Evolutionary conservation across 2,888 invertebrate genomes (phyloP).

Genomic region (Terebella lapidaria): DNA sequence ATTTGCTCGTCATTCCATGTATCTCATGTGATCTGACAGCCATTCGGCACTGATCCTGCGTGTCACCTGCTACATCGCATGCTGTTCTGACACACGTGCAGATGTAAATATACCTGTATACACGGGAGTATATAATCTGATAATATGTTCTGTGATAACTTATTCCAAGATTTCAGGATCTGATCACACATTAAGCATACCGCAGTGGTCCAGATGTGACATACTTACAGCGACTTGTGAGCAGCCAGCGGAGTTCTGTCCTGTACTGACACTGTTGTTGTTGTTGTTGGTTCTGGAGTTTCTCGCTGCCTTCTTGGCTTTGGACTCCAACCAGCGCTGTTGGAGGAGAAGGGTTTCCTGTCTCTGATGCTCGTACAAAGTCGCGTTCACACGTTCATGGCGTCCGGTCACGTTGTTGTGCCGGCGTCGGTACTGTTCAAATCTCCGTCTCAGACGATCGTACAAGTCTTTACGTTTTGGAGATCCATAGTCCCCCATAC

Average conservation of each 20-base stretch:
- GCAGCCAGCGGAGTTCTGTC: neutral
- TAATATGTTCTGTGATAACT: no score
- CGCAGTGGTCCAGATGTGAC: no score
- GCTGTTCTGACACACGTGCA: neutral
- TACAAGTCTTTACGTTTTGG: constrained; percentile 66
- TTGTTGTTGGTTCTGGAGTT: neutral
- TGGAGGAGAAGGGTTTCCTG: constrained; percentile 82
- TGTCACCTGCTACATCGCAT: no score
- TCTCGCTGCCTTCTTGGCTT: constrained; percentile 57
- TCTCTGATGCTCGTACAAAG: constrained; percentile 78
- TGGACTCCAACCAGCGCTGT: constrained; percentile 84
- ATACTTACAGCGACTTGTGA: neutral
- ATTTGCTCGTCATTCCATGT: no score
- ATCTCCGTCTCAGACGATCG: constrained; percentile 75
- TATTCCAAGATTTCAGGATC: no score
- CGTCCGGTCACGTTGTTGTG: neutral
- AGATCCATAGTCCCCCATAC: constrained; percentile 56
- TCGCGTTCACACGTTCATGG: constrained; percentile 27
- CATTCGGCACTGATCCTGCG: no score
- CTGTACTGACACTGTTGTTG: neutral
- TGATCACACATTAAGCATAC: no score
- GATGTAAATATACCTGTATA: neutral
- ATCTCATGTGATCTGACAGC: no score
- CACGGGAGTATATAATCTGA: neutral
- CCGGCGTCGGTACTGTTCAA: constrained; percentile 79